Conservation (phyloP, 2,888 invertebrate genomes). For the Hypomecis atomaria region DNA sequence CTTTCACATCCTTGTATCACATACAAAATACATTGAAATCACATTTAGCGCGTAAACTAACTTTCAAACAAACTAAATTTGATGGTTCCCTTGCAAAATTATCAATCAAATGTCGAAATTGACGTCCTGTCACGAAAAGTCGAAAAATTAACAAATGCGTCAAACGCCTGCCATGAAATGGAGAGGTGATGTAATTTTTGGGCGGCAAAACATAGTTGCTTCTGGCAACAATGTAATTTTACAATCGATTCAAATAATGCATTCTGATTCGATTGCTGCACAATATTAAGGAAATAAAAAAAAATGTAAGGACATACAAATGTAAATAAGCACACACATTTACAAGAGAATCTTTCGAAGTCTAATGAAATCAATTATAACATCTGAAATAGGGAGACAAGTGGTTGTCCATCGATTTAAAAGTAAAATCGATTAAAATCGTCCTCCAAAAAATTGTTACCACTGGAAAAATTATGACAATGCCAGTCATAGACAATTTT, state of each 20-base stretch:
- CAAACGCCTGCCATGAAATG: constrained; percentile 77
- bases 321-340: no score
- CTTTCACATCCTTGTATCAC: constrained; percentile 74
- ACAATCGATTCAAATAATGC: constrained; percentile 13
- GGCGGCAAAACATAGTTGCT: constrained; percentile 49
- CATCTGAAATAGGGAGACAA: no score
- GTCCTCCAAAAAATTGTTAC: neutral
- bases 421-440: constrained; percentile 19
- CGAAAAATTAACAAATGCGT: constrained; percentile 76
- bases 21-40: constrained; percentile 66
- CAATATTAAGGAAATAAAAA: no score
- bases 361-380: no score
- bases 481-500: neutral
- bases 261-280: no score
- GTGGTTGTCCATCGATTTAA: no score
- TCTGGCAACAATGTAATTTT: constrained; percentile 63
- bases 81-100: constrained; percentile 83
- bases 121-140: constrained; percentile 85
- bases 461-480: neutral
- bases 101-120: constrained; percentile 85
- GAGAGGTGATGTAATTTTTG: constrained; percentile 78
- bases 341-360: no score
- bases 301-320: no score
- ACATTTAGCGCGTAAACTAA: constrained; percentile 81
- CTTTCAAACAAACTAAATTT: constrained; percentile 84